A percentile compares a stretch with the other conserved stretches of the same genome.
These are phyloP conservation scores for Leucopsar rothschildi DNA, from an alignment of 2,113 vertebrate species.

Conservation along the genomic window DNA sequence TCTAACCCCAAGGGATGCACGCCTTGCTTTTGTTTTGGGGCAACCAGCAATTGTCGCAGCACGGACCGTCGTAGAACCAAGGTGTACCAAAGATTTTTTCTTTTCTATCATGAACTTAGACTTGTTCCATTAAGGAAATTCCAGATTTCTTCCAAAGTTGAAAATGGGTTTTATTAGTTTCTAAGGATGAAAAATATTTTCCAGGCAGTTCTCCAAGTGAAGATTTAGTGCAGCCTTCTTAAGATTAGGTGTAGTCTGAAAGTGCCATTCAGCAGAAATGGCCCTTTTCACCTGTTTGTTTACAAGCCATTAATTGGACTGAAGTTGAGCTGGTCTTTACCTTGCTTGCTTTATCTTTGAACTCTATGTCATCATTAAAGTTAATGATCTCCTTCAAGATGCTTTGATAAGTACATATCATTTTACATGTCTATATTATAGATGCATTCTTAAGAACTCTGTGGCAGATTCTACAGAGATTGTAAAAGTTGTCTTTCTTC, in stretches of 20 bases:
- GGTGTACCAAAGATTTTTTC: conserved; percentile 65
- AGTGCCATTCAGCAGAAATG: neutral
- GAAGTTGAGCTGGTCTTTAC: neutral
- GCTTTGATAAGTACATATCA: neutral
- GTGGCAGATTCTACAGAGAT: neutral
- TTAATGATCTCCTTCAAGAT: neutral
- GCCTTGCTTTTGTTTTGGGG: conserved; percentile 91
- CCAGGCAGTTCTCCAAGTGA: neutral
- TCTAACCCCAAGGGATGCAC: conserved; percentile 84
- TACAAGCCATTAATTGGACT: neutral
- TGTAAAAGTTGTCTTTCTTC: neutral
- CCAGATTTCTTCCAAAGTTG: neutral
- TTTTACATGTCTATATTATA: neutral
- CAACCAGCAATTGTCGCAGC: conserved; percentile 78
- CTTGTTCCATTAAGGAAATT: neutral
- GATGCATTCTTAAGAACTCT: neutral
- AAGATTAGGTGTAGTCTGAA: neutral
- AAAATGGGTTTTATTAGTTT: neutral
- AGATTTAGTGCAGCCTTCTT: neutral
- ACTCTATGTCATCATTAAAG: neutral
- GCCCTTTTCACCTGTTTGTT: neutral
- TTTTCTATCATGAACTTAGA: neutral
- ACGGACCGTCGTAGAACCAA: conserved; percentile 80
- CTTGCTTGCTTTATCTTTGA: neutral
- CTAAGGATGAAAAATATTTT: neutral